A percentile compares a stretch with the other conserved stretches of the same genome.
Evolutionary conservation across 2,888 invertebrate species (phyloP).

Genomic region (Netelia melanura): DNA sequence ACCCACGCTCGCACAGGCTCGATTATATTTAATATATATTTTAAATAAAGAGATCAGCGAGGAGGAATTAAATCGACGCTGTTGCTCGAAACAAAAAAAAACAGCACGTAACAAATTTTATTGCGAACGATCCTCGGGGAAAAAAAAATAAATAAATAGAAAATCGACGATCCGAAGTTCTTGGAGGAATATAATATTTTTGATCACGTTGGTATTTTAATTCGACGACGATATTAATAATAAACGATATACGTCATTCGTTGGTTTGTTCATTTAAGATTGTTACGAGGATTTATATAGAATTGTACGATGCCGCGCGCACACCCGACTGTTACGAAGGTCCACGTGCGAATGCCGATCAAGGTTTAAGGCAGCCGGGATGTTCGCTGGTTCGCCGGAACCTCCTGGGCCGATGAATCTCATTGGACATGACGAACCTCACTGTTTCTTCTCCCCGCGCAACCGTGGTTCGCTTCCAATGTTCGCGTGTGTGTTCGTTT

Average conservation of each 20-base stretch:
- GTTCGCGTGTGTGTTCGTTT: constrained; percentile 38
- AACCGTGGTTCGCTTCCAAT: constrained; percentile 7
- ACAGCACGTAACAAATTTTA: constrained; percentile 70
- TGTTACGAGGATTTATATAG: constrained; percentile 25
- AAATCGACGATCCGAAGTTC: constrained; percentile 42
- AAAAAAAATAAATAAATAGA: constrained; percentile 12
- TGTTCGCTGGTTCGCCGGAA: constrained; percentile 74
- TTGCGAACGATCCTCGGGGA: constrained; percentile 67
- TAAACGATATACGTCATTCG: constrained; percentile 1
- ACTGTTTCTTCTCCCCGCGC: constrained; percentile 48
- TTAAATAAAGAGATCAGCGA: neutral
- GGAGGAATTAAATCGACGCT: neutral
- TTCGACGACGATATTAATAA: constrained; percentile 16
- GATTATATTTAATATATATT: constrained; percentile 9
- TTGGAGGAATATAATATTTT: constrained; percentile 39
- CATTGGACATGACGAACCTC: constrained; percentile 76
- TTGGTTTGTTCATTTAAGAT: constrained; percentile 34
- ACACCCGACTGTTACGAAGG: constrained; percentile 79
- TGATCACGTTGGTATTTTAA: neutral
- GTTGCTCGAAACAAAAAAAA: constrained; percentile 25
- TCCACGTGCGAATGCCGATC: constrained; percentile 84
- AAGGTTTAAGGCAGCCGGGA: constrained; percentile 70
- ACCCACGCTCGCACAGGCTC: constrained; percentile 63
- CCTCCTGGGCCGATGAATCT: constrained; percentile 75
- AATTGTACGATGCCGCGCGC: constrained; percentile 68